phyloP scores from a whole-genome alignment of 1,140 invertebrate species.

The Coenobita brevimanus region DNA sequence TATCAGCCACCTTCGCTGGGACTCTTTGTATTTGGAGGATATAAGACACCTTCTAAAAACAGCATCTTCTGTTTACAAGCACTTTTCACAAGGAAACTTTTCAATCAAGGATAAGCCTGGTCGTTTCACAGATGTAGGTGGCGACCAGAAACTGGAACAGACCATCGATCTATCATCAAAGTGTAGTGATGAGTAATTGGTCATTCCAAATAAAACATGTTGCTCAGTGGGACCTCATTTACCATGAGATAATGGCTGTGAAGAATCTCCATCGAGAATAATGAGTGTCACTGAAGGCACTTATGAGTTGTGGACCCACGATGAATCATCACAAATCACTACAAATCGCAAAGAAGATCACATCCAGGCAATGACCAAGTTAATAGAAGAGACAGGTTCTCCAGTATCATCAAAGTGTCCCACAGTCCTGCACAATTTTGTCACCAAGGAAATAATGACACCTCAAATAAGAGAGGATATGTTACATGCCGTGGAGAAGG shows the following conservation, averaged over 20 bases:
- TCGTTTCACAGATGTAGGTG: too few species aligned
- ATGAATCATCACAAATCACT: neutral
- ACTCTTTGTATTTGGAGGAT: too few species aligned
- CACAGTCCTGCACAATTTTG: conserved; percentile 4
- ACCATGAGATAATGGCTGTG: conserved; percentile 20
- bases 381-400: neutral
- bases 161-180: conserved; percentile 1
- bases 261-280: conserved; percentile 19
- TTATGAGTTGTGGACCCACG: neutral
- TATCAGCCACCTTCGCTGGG: too few species aligned
- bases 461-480: neutral
- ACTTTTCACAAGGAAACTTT: too few species aligned
- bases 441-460: neutral
- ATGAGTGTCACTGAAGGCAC: neutral
- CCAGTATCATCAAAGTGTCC: neutral
- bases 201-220: neutral
- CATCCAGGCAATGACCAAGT: neutral
- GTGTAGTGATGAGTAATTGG: conserved; percentile 1
- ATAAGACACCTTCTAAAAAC: too few species aligned
- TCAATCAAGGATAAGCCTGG: too few species aligned
- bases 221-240: neutral
- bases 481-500: neutral
- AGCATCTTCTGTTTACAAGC: too few species aligned
- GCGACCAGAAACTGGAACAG: conserved; percentile 20
- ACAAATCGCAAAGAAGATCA: neutral